Percentiles rank a stretch among this genome's conserved stretches.
phyloP scores from a whole-genome alignment of 2,888 invertebrate genomes.

The Leucozona laternaria region DNA sequence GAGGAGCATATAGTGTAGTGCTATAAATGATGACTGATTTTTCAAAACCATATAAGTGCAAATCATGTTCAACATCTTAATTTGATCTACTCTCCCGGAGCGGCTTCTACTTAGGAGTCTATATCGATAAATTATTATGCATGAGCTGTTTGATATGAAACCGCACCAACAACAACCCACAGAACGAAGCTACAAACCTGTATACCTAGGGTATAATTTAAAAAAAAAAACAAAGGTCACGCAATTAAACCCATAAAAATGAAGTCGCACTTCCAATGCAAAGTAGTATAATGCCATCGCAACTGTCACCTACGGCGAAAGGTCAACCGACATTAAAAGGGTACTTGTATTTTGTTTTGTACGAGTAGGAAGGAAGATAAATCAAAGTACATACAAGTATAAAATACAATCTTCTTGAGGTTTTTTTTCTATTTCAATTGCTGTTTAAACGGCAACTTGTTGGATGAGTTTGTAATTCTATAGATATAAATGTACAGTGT shows the following conservation, averaged over 20 bases:
- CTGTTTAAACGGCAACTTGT: conserved; percentile 12
- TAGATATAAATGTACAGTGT: neutral
- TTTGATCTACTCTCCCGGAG: conserved; percentile 70
- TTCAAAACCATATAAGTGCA: conserved; percentile 68
- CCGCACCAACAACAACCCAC: neutral
- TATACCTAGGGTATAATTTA: neutral
- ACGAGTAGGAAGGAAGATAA: neutral
- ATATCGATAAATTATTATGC: conserved; percentile 29
- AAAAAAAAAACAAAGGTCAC: conserved; percentile 5
- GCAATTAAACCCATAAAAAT: conserved; percentile 6
- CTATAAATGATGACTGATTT: conserved; percentile 52
- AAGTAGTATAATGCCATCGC: neutral
- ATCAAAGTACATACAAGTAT: conserved; percentile 11
- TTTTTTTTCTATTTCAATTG: conserved; percentile 17
- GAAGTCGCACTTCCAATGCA: conserved; percentile 14
- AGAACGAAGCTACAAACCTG: neutral
- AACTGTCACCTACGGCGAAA: neutral
- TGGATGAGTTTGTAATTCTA: conserved; percentile 1
- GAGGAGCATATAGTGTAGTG: conserved; percentile 20
- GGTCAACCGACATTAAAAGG: conserved; percentile 16
- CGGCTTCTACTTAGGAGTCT: conserved; percentile 27
- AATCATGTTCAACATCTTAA: conserved; percentile 73
- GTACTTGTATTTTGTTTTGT: conserved; percentile 10
- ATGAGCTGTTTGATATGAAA: neutral
- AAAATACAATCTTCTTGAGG: conserved; percentile 3